Conservation (phyloP, 2,113 vertebrate genomes). For the Desmodus rotundus region DNA sequence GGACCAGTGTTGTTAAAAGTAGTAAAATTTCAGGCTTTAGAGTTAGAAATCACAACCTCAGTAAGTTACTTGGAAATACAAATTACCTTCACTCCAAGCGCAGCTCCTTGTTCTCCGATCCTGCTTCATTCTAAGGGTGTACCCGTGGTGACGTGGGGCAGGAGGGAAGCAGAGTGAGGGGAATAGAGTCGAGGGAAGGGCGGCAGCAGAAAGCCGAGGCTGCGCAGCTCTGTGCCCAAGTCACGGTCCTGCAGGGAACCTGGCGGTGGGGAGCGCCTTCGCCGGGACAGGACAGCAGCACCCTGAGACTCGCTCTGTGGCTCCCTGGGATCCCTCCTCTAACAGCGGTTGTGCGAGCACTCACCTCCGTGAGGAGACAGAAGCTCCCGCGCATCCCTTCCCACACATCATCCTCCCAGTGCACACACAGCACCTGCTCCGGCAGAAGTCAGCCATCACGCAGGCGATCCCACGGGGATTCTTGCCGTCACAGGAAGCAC, state of each 20-base stretch:
- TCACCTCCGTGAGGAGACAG: background rate
- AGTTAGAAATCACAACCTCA: background rate
- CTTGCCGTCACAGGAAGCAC: background rate
- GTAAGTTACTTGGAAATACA: background rate
- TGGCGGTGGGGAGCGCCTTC: no score
- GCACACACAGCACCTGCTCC: background rate
- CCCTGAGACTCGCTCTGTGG: background rate
- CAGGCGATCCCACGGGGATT: accelerated
- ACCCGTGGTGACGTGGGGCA: no score
- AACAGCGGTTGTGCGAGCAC: accelerated
- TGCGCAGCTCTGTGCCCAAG: no score
- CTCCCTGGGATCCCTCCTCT: background rate
- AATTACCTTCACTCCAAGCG: background rate
- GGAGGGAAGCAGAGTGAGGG: no score
- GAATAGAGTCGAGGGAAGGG: no score
- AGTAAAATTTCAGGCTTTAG: background rate
- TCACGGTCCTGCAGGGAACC: no score
- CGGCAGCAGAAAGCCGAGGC: no score
- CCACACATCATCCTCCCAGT: background rate
- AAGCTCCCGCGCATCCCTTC: background rate
- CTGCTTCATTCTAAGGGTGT: no score
- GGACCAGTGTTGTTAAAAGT: background rate
- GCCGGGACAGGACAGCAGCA: background rate
- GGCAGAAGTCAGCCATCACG: background rate
- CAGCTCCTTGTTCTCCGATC: no score